Conservation (phyloP, 1,140 invertebrate genomes). For the Lepidurus couesii region DNA sequence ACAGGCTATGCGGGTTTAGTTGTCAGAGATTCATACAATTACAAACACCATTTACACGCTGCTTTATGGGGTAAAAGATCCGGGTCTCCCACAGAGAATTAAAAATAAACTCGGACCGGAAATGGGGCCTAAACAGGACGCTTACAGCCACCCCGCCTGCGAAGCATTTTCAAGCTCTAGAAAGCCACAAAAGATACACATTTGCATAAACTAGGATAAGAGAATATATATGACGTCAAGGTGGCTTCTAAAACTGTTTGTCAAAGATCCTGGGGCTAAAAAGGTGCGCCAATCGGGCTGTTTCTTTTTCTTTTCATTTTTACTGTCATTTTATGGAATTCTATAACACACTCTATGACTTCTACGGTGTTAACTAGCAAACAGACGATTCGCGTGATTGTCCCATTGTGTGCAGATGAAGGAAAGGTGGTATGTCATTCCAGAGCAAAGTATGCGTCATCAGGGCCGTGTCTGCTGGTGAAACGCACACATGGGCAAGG, state of each 20-base stretch:
- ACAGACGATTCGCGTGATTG: background rate
- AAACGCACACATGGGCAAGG: background rate
- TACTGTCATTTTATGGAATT: background rate
- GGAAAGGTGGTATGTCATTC: background rate
- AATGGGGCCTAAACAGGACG: background rate
- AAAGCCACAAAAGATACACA: background rate
- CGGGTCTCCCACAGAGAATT: background rate
- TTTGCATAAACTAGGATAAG: background rate
- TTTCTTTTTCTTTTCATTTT: background rate
- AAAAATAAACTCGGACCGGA: background rate
- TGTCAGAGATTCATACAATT: too few relatives aligned
- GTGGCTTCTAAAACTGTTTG: background rate
- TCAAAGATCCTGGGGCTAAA: background rate
- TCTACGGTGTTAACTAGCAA: background rate
- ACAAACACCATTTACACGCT: background rate
- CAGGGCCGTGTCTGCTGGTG: background rate
- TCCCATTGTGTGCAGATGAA: conserved; percentile 14
- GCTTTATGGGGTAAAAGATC: background rate
- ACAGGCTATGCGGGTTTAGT: too few relatives aligned
- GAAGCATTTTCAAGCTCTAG: background rate
- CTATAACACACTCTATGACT: background rate
- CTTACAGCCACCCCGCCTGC: background rate
- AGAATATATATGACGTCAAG: background rate
- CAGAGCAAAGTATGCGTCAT: background rate
- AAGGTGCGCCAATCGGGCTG: background rate